Conservation (phyloP, 2,797 vertebrate species). For the Novumbra hubbsi region DNA sequence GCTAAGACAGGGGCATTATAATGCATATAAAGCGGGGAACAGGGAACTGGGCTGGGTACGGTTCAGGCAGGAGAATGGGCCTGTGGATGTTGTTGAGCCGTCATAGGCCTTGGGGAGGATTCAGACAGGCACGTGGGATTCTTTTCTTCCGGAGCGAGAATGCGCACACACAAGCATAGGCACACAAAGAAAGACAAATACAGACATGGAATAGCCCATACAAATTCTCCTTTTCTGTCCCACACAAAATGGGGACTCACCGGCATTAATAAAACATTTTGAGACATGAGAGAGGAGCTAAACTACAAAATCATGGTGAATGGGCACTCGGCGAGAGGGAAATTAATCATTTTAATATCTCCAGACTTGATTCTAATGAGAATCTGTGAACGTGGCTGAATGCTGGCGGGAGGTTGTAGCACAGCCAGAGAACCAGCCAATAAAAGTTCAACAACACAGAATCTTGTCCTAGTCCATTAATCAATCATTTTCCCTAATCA, state of each 20-base stretch:
- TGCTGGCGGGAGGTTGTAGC: conserved; percentile 38
- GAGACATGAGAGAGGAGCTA: conserved; percentile 23
- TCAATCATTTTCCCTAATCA: conserved; percentile 58
- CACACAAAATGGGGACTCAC: conserved; percentile 10
- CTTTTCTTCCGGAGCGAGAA: neutral
- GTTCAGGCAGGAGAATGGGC: conserved; percentile 29
- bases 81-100: conserved; percentile 35
- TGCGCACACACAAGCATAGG: neutral
- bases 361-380: conserved; percentile 42
- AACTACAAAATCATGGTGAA: conserved; percentile 33
- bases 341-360: conserved; percentile 60
- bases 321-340: conserved; percentile 32
- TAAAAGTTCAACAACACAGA: conserved; percentile 44
- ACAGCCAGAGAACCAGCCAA: neutral
- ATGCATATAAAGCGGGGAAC: conserved; percentile 26
- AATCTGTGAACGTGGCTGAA: conserved; percentile 20
- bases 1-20: conserved; percentile 24
- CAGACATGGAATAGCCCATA: neutral
- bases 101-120: conserved; percentile 22
- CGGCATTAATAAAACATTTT: conserved; percentile 43
- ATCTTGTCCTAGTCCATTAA: conserved; percentile 47
- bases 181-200: neutral
- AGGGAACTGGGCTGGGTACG: conserved; percentile 23
- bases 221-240: neutral
- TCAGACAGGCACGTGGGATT: conserved; percentile 10